Conservation (phyloP, 2,888 invertebrate genomes). For the Pediacus dermestoides region DNA sequence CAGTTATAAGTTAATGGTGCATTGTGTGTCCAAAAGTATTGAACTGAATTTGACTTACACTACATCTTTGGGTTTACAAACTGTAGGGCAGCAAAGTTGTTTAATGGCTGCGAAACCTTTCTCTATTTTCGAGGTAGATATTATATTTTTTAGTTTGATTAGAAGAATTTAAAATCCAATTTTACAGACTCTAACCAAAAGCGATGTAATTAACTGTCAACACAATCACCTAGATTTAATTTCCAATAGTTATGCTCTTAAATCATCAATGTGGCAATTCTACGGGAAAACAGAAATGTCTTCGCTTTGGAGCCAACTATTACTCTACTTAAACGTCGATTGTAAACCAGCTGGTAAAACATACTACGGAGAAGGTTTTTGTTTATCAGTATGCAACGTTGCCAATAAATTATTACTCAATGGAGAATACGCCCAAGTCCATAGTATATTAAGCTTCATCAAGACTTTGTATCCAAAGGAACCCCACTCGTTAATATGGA, state of each 20-base stretch:
- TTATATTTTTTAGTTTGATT: conserved; percentile 2
- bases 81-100: conserved; percentile 73
- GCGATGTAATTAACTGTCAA: conserved; percentile 81
- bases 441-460: conserved; percentile 59
- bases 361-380: conserved; percentile 65
- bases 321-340: conserved; percentile 74
- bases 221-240: conserved; percentile 79
- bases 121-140: conserved; percentile 61
- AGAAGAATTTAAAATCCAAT: too few relatives aligned
- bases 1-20: conserved; percentile 62
- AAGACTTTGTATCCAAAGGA: conserved; percentile 62
- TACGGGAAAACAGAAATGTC: conserved; percentile 87
- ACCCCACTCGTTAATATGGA: conserved; percentile 63
- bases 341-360: conserved; percentile 42
- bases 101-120: conserved; percentile 64
- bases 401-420: conserved; percentile 55
- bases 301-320: conserved; percentile 72
- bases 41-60: conserved; percentile 68
- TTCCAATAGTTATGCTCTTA: conserved; percentile 75
- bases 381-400: conserved; percentile 67
- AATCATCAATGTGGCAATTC: conserved; percentile 81
- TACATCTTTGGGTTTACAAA: conserved; percentile 70
- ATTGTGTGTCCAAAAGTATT: conserved; percentile 65
- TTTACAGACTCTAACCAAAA: conserved; percentile 66
- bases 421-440: conserved; percentile 58